Conservation (phyloP, 2,888 invertebrate genomes). For the Xanthorhoe spadicearia region DNA sequence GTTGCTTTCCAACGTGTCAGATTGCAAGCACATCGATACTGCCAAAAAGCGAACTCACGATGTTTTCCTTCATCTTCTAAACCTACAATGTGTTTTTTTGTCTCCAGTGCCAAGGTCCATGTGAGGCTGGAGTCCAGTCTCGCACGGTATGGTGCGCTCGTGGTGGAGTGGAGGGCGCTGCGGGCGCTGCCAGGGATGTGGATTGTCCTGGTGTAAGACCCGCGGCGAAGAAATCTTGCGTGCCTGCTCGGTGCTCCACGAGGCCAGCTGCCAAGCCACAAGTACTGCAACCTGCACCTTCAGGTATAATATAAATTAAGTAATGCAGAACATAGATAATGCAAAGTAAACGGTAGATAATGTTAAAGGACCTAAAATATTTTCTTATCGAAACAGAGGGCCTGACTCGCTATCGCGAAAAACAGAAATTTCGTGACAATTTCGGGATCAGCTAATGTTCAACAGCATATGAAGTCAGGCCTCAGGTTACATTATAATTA, state of each 20-base stretch:
- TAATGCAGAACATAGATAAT: too few species aligned
- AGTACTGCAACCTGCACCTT: constrained; percentile 54
- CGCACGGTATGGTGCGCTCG: constrained; percentile 84
- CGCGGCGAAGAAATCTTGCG: constrained; percentile 70
- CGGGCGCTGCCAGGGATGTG: constrained; percentile 66
- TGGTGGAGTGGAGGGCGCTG: constrained; percentile 68
- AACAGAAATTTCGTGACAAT: too few species aligned
- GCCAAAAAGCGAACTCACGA: too few species aligned
- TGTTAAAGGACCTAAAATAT: too few species aligned
- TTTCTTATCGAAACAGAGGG: too few species aligned
- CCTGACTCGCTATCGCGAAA: too few species aligned
- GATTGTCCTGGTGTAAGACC: constrained; percentile 80
- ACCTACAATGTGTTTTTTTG: not conserved
- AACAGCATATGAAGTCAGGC: too few species aligned
- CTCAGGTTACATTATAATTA: too few species aligned
- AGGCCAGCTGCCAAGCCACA: constrained; percentile 61
- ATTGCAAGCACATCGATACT: too few species aligned
- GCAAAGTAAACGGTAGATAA: too few species aligned
- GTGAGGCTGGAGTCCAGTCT: constrained; percentile 80
- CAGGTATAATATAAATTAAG: constrained; percentile 48
- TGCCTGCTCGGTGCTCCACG: constrained; percentile 69
- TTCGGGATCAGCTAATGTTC: too few species aligned
- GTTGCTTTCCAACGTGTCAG: too few species aligned
- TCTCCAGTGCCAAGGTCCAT: constrained; percentile 74
- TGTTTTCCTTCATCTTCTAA: not conserved